A percentile compares a stretch with the other conserved stretches of the same genome.
Evolutionary conservation across 2,888 invertebrate genomes (phyloP).

Genomic region (Pterobdella sp.): DNA sequence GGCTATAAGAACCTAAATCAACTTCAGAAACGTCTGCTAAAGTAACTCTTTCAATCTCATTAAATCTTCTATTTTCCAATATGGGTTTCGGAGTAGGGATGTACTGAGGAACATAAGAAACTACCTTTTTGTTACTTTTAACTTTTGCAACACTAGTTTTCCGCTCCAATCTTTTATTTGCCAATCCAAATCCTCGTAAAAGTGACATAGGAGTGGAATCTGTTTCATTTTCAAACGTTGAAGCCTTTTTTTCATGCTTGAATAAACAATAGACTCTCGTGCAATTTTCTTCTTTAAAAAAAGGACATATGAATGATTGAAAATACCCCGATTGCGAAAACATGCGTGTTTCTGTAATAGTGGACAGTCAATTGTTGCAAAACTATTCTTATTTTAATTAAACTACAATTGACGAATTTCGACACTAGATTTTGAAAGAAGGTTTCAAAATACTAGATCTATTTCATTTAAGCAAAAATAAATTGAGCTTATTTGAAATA

Average conservation of each 20-base stretch:
- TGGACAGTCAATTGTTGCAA: no score
- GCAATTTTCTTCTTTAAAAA: neutral
- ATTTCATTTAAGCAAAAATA: no score
- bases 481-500: no score
- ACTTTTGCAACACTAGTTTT: neutral
- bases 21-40: neutral
- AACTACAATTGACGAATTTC: no score
- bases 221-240: neutral
- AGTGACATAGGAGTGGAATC: neutral
- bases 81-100: slow-evolving; percentile 6
- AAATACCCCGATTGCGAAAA: slow-evolving; percentile 1
- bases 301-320: neutral
- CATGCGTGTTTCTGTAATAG: neutral
- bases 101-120: neutral
- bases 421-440: no score
- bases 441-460: no score
- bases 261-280: neutral
- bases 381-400: no score
- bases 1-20: neutral
- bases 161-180: neutral
- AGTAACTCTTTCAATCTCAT: neutral
- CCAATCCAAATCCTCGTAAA: neutral
- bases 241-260: neutral
- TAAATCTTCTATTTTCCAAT: neutral
- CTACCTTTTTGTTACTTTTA: neutral